A percentile compares a stretch with the other conserved stretches of the same genome.
Evolutionary conservation across 1,140 invertebrate genomes (phyloP).

Genomic region (Drosophila suzukii): DNA sequence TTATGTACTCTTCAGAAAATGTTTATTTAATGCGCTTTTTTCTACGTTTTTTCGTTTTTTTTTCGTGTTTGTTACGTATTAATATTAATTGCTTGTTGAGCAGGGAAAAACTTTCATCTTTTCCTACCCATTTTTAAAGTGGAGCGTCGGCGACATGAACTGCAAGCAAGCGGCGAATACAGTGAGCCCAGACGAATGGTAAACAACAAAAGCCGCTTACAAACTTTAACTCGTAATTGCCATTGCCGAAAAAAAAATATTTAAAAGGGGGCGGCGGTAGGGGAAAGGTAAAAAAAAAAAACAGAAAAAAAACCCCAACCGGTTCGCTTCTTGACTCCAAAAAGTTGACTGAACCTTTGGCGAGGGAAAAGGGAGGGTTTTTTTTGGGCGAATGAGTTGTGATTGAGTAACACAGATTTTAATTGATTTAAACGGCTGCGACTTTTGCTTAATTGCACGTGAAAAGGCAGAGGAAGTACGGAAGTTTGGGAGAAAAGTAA

Average conservation of each 20-base stretch:
- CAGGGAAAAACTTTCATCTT: conserved; percentile 47
- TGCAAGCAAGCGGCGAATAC: conserved; percentile 14
- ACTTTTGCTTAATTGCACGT: conserved; percentile 71
- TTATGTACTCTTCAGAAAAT: conserved; percentile 14
- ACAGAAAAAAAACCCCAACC: conserved; percentile 35
- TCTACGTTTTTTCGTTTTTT: background rate
- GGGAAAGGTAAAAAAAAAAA: background rate
- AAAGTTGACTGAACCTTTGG: conserved; percentile 69
- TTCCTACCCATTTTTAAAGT: conserved; percentile 34
- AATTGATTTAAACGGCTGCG: conserved; percentile 70
- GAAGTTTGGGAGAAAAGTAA: conserved; percentile 39
- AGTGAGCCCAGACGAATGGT: conserved; percentile 22
- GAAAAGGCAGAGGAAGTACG: conserved; percentile 36
- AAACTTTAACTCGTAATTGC: conserved; percentile 64
- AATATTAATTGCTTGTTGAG: conserved; percentile 42
- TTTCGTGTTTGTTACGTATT: conserved; percentile 32
- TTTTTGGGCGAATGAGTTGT: conserved; percentile 13
- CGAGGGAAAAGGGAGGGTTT: background rate
- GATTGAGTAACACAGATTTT: conserved; percentile 63
- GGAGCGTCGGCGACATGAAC: conserved; percentile 35
- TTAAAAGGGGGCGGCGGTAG: background rate
- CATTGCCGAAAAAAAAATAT: conserved; percentile 58
- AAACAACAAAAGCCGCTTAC: conserved; percentile 67
- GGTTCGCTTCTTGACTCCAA: conserved; percentile 46
- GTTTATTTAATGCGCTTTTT: conserved; percentile 26